These are phyloP conservation scores for Drosophila guanche DNA, from an alignment of 1,140 invertebrate genomes.

Conservation along the genomic window DNA sequence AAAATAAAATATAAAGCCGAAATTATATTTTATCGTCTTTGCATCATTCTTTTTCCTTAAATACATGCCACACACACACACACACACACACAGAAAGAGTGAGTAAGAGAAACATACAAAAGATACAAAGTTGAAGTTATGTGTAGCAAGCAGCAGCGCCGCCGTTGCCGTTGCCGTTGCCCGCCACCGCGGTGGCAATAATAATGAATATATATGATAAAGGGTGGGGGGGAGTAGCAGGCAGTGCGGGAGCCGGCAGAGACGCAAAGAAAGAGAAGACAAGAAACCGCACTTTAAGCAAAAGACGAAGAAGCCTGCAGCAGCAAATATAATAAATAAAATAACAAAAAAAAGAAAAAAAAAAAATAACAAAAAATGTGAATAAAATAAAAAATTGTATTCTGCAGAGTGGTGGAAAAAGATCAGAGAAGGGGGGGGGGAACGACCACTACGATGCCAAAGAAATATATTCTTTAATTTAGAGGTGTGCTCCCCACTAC, in stretches of 20 bases:
- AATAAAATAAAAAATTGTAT: slow-evolving; percentile 55
- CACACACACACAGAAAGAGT: slow-evolving; percentile 14
- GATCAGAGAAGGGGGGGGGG: slow-evolving; percentile 35
- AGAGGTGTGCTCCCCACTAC: slow-evolving; percentile 19
- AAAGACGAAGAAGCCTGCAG: slow-evolving; percentile 52
- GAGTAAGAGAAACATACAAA: slow-evolving; percentile 15
- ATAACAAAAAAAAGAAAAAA: slow-evolving; percentile 72
- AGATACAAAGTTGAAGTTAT: slow-evolving; percentile 82
- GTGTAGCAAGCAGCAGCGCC: slow-evolving; percentile 61
- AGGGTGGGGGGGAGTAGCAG: background rate
- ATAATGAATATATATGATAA: slow-evolving; percentile 80
- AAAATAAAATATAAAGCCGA: slow-evolving; percentile 83
- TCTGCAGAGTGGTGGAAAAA: background rate
- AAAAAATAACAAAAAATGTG: slow-evolving; percentile 53
- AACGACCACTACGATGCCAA: slow-evolving; percentile 40
- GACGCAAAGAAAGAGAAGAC: slow-evolving; percentile 23
- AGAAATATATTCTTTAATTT: slow-evolving; percentile 82
- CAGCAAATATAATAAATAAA: slow-evolving; percentile 75
- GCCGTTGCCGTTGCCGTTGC: slow-evolving; percentile 37
- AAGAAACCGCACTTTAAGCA: slow-evolving; percentile 79
- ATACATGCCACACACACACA: slow-evolving; percentile 67
- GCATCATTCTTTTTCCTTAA: slow-evolving; percentile 81
- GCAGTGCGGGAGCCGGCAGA: too few relatives aligned
- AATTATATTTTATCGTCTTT: slow-evolving; percentile 83
- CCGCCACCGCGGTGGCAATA: slow-evolving; percentile 48